phyloP scores from a whole-genome alignment of 2,797 vertebrate species.

The Enteromius radiatus region DNA sequence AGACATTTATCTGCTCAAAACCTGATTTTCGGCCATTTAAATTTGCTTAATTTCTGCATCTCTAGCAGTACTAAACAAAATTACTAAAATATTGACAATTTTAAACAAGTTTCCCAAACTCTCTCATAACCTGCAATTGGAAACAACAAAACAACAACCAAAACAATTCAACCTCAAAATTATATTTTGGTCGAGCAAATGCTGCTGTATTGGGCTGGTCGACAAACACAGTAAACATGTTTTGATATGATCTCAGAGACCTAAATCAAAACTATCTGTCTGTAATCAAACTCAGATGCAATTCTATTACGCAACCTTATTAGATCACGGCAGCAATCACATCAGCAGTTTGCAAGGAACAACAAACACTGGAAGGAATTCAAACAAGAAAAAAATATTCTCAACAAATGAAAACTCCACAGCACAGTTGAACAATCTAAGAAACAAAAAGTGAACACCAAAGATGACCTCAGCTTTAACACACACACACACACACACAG shows the following conservation, averaged over 20 bases:
- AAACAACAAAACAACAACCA: neutral
- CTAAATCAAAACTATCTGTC: constrained; percentile 2
- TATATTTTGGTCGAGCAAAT: neutral
- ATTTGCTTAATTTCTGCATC: neutral
- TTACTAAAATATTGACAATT: neutral
- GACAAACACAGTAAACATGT: neutral
- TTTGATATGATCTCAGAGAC: neutral
- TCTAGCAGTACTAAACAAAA: neutral
- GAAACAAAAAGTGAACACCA: neutral
- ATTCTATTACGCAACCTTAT: neutral
- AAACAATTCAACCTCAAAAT: neutral
- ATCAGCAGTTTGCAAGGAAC: neutral
- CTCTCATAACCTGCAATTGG: neutral
- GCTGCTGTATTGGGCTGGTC: neutral
- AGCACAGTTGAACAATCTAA: neutral
- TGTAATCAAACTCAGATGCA: neutral
- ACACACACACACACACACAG: constrained; percentile 15
- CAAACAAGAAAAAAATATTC: neutral
- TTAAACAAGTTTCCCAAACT: neutral
- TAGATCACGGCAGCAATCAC: neutral
- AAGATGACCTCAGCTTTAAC: neutral
- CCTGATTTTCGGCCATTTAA: neutral
- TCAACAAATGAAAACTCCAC: neutral
- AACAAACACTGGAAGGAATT: neutral
- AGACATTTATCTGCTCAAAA: neutral